Evolutionary conservation across 2,113 vertebrate genomes (phyloP).

Genomic region (Austrofundulus limnaeus): DNA sequence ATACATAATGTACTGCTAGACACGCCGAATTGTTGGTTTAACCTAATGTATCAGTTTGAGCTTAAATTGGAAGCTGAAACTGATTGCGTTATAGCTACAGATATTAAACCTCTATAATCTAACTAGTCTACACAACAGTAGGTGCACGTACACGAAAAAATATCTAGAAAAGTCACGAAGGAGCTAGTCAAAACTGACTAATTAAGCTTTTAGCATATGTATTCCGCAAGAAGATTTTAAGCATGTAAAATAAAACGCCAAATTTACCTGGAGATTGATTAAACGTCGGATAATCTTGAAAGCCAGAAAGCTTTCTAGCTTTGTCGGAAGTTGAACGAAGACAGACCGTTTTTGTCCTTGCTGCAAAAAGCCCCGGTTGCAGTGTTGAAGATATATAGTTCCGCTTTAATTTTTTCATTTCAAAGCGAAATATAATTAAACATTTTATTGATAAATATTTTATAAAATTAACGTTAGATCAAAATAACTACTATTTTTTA

Average conservation of each 20-base stretch:
- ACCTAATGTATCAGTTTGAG: no score
- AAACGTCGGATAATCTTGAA: background rate
- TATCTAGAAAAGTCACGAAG: background rate
- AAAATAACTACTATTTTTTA: no score
- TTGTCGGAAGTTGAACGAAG: conserved; percentile 25
- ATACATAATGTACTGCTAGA: no score
- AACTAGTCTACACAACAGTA: no score
- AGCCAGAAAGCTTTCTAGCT: background rate
- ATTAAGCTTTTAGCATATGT: background rate
- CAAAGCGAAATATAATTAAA: background rate
- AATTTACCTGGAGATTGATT: background rate
- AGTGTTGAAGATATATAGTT: conserved; percentile 5
- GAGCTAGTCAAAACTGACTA: background rate
- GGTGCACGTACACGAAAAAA: no score
- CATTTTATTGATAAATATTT: background rate
- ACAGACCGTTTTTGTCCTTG: conserved; percentile 11
- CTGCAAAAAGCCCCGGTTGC: conserved; percentile 21
- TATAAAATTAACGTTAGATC: background rate
- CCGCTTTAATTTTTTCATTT: conserved; percentile 3
- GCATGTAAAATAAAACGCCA: accelerated
- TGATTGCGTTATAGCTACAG: no score
- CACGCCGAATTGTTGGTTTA: no score
- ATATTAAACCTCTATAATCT: no score
- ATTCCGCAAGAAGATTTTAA: background rate
- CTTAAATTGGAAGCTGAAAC: no score